These are phyloP conservation scores for Sitophilus oryzae DNA, from an alignment of 1,140 invertebrate genomes.

Conservation along the genomic window DNA sequence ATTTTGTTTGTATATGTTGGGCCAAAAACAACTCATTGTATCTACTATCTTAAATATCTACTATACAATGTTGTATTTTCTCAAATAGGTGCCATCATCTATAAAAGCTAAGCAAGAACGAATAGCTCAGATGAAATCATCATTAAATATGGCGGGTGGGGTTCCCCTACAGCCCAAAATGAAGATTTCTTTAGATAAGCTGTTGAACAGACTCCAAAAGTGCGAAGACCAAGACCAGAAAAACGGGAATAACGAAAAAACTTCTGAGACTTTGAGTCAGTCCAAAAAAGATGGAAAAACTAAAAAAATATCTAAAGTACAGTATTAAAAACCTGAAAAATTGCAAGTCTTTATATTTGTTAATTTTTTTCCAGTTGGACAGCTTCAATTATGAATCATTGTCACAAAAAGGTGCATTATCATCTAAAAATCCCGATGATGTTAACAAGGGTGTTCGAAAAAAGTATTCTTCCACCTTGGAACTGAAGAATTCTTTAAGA, in stretches of 20 bases:
- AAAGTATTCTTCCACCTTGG: conserved; percentile 1
- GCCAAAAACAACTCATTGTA: too few relatives aligned
- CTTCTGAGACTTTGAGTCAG: background rate
- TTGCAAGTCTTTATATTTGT: background rate
- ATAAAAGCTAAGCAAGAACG: conserved; percentile 19
- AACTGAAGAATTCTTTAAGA: background rate
- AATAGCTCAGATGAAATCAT: conserved; percentile 6
- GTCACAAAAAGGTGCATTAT: conserved; percentile 2
- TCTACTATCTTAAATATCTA: too few relatives aligned
- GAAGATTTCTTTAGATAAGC: conserved; percentile 25
- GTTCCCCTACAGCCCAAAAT: conserved; percentile 2
- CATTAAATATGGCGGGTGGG: background rate
- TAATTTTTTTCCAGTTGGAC: conserved; percentile 5
- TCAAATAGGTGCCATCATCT: conserved; percentile 17
- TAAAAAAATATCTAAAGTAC: conserved; percentile 1
- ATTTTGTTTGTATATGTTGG: too few relatives aligned
- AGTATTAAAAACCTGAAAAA: background rate
- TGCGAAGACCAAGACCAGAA: conserved; percentile 17
- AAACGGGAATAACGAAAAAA: background rate
- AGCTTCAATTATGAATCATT: conserved; percentile 25
- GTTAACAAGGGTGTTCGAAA: background rate
- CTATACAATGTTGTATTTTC: too few relatives aligned
- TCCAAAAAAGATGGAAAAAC: conserved; percentile 4
- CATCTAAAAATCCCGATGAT: background rate
- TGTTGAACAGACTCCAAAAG: conserved; percentile 27